Base-by-base conservation (phyloP, 2,113 vertebrate species). In the Miniopterus natalensis region DNA sequence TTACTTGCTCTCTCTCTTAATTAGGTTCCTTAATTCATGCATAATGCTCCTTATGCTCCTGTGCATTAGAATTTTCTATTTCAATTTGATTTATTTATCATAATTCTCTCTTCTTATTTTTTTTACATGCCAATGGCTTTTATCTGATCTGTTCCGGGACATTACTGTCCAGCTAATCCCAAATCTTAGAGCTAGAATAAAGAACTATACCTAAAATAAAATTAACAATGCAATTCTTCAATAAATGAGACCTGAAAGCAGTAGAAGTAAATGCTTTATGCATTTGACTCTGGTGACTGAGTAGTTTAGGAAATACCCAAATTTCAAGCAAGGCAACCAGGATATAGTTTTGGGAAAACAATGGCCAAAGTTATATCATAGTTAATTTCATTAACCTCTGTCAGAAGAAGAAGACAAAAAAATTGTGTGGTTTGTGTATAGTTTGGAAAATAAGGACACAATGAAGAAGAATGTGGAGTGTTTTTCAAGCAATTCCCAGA, bases 271-370 rank as follows among this genome's bases (percentile, higher is more conserved):
- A 94, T 47, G 42, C 2, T 85, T 42, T 88, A 23, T 80, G 75
- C 29, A 49, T 74, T 87, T 84, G 31, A 92, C 70, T 68, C 9
- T 81, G 8, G 23, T 84, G 49, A 49, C 20, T 21, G 12, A 92
- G 31, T 14, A 51, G n/a, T 59, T 68, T 77, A 23, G 27, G 13
- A 21, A 78, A 83, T 68, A 81, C 3, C 29, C 51, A 94, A 45
- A 70, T 84, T 84, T 65, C 45, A 91, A 95, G 14, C 15, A 80
- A 78, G n/a, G 12, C 25, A 10, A 89, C 11, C 9, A 75, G 59
- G 25, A 74, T 51, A 70, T 29, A 61, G 36, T 74, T 91, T 94
- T n/a, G 81, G 49, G 66, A 66, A 85, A 85, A 86, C 40, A 94
- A 49, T 61, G 31, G 89, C 14, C 73, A 92, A 95, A 84, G 17